phyloP scores from a whole-genome alignment of 2,888 invertebrate genomes.

The Vandiemenella viatica region DNA sequence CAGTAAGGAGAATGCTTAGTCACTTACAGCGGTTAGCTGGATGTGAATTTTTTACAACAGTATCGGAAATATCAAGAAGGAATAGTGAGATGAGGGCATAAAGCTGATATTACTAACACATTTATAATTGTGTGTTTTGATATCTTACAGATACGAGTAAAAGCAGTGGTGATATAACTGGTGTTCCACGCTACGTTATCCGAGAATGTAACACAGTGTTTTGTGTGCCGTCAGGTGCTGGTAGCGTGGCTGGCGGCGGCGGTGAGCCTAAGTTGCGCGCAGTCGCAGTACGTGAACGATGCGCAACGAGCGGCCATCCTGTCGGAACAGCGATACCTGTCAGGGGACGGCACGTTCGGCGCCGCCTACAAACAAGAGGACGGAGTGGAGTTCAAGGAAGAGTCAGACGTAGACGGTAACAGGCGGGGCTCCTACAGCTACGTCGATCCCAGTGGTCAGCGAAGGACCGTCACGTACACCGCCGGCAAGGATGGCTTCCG shows the following conservation, averaged over 20 bases:
- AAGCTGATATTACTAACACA: no score
- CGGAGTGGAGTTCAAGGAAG: constrained; percentile 79
- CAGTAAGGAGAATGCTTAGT: no score
- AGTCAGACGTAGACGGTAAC: constrained; percentile 69
- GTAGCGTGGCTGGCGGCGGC: constrained; percentile 37
- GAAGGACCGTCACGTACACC: constrained; percentile 65
- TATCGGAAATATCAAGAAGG: no score
- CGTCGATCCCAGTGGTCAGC: constrained; percentile 67
- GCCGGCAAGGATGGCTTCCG: constrained; percentile 74
- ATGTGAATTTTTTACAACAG: no score
- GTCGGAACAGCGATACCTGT: constrained; percentile 67
- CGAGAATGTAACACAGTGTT: no score
- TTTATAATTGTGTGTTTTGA: no score
- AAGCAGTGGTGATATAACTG: no score
- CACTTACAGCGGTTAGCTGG: no score
- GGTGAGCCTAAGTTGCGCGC: constrained; percentile 44
- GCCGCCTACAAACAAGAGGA: constrained; percentile 77
- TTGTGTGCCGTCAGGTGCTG: no score
- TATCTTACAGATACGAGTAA: no score
- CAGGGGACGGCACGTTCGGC: constrained; percentile 73
- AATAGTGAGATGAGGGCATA: no score
- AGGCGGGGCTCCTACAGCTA: constrained; percentile 73
- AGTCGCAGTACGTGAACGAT: constrained; percentile 46
- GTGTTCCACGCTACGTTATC: no score
- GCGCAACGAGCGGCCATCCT: constrained; percentile 69